Base-by-base conservation (phyloP, 2,797 vertebrate genomes). In the Acanthurus tractus region DNA sequence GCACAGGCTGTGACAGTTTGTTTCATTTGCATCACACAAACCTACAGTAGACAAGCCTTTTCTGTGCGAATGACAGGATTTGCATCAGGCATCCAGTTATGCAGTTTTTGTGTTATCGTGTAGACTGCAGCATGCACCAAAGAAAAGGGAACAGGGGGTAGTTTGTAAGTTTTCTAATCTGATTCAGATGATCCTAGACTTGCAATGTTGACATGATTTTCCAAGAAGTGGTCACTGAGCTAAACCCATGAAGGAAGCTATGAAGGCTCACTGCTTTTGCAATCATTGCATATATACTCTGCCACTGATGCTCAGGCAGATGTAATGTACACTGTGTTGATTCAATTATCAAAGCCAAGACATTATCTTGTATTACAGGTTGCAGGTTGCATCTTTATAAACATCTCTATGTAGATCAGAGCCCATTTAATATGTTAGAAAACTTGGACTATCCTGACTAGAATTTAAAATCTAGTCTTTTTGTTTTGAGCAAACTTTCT, bases 1-100 rank as follows among this genome's bases (percentile, higher is more conserved):
- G 18, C n/a, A 2, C 49, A 1, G 2, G 4, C n/a, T 10, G 20
- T 22, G 2, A 61, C 80, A 73, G 61, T 52, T 75, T 81, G 53
- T 23, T 15, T 1, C 0, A 54, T 64, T 84, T 86, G 56, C 63
- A 48, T 75, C 13, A 0, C 0, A 20, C 8, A 50, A 20, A 1
- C 2, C 8, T 11, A 14, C 11, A 45, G 1, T 13, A 1, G 1
- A 14, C 6, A 46, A 11, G 18, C 20, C 0, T 12, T 2, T 7
- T 9, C 4, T 52, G 44, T 13, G 9, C 3, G 14, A 25, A 11
- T 1, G 1, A 45, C 3, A 45, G 4, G 15, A 58, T 75, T 72
- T 75, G 66, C 70, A 78, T 71, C 29, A 5, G 25, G 25, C 25
- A 29, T 29, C 0, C 1, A 3, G 0, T 70, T 3, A 11, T 0